phyloP scores from a whole-genome alignment of 2,888 invertebrate species.

The Tinea semifulvella region DNA sequence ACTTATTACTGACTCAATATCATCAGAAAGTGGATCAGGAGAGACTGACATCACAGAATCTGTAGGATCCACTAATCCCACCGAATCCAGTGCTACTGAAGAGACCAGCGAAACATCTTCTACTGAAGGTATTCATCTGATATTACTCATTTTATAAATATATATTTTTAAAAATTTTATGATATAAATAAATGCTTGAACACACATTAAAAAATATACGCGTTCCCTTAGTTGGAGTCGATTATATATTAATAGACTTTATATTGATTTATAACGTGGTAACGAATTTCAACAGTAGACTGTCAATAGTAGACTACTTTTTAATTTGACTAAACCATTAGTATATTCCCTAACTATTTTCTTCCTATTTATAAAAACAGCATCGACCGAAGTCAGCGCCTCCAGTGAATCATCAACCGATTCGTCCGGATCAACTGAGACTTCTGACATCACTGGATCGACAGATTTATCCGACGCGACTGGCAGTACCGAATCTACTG shows the following conservation, averaged over 20 bases:
- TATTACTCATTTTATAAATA: not conserved
- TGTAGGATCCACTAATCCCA: slow-evolving; percentile 15
- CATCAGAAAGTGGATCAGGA: slow-evolving; percentile 6
- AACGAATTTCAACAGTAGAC: no score
- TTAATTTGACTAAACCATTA: no score
- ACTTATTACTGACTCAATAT: slow-evolving; percentile 18
- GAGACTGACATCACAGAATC: slow-evolving; percentile 5
- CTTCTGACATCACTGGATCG: slow-evolving; percentile 19
- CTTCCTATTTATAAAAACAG: not conserved
- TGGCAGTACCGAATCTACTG: slow-evolving; percentile 12
- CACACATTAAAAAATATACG: no score
- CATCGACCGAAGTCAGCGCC: not conserved
- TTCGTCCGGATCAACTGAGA: slow-evolving; percentile 15
- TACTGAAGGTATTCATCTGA: slow-evolving; percentile 7
- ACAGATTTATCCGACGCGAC: no score
- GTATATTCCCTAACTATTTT: no score
- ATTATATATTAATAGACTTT: no score
- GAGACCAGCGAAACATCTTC: not conserved
- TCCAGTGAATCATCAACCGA: slow-evolving; percentile 12
- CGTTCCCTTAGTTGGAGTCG: no score
- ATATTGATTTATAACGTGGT: no score
- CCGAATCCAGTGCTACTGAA: slow-evolving; percentile 17
- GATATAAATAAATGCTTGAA: no score
- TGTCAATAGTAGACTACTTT: no score
- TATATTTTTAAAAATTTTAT: no score